Percentiles rank a stretch among this genome's conserved stretches.
Evolutionary conservation across 2,888 invertebrate species (phyloP).

Genomic region (Drosophila affinis): DNA sequence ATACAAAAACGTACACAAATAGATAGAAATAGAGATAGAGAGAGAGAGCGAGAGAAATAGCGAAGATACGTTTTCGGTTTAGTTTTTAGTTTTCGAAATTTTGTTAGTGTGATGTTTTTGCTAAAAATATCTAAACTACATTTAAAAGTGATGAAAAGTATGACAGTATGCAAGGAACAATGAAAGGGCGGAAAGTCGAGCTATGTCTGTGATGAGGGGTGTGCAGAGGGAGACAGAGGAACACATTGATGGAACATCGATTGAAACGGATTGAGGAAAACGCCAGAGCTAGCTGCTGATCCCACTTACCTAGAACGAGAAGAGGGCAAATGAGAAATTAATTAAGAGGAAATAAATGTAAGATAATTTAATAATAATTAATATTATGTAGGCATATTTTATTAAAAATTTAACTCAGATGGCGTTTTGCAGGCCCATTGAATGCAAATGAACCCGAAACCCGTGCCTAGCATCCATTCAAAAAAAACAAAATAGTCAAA

Average conservation of each 20-base stretch:
- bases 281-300: neutral
- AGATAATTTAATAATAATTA: too few relatives aligned
- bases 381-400: too few relatives aligned
- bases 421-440: too few relatives aligned
- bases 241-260: conserved; percentile 65
- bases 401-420: too few relatives aligned
- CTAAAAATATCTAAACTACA: conserved; percentile 38
- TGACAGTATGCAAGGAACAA: conserved; percentile 30
- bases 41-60: conserved; percentile 16
- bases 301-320: conserved; percentile 47
- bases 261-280: conserved; percentile 21
- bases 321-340: neutral
- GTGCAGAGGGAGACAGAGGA: conserved; percentile 47
- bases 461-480: too few relatives aligned
- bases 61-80: conserved; percentile 13
- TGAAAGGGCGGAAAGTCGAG: conserved; percentile 18
- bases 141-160: conserved; percentile 40
- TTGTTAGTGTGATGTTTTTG: conserved; percentile 27
- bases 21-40: conserved; percentile 21
- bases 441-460: too few relatives aligned
- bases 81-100: conserved; percentile 10
- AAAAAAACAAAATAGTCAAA: neutral
- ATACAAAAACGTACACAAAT: conserved; percentile 30
- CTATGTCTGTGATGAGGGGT: conserved; percentile 12
- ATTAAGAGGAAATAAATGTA: neutral